Evolutionary conservation across 1,140 invertebrate species (phyloP).

Genomic region (Linepithema humile): DNA sequence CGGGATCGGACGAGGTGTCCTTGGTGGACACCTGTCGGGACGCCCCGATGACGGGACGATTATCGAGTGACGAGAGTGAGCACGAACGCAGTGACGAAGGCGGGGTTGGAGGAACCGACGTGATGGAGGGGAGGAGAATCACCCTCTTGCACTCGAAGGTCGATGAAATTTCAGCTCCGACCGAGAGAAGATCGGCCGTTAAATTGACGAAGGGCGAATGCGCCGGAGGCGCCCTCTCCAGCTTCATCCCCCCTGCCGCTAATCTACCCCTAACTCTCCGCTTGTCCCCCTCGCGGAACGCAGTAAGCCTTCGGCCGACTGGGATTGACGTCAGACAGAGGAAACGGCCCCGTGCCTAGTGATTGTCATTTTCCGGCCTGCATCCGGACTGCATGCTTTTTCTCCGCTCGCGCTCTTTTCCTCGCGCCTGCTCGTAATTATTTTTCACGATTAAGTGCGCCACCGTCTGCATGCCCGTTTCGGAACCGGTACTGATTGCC

Average conservation of each 20-base stretch:
- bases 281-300: conserved; percentile 22
- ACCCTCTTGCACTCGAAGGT: conserved; percentile 62
- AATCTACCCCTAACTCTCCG: conserved; percentile 31
- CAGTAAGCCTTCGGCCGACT: conserved; percentile 46
- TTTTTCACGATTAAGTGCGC: conserved; percentile 80
- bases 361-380: conserved; percentile 83
- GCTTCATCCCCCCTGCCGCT: background rate
- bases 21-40: conserved; percentile 69
- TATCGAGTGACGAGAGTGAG: conserved; percentile 54
- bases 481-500: conserved; percentile 49
- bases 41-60: conserved; percentile 55
- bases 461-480: conserved; percentile 54
- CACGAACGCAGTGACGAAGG: conserved; percentile 29
- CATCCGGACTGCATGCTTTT: conserved; percentile 78
- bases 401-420: conserved; percentile 66
- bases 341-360: conserved; percentile 74
- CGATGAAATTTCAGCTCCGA: conserved; percentile 61
- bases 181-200: conserved; percentile 64
- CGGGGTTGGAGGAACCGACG: conserved; percentile 14
- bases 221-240: conserved; percentile 39
- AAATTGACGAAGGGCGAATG: conserved; percentile 67
- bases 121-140: background rate
- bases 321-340: conserved; percentile 79
- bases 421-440: conserved; percentile 76
- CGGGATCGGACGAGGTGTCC: conserved; percentile 58